Percentiles rank a stretch among this genome's conserved stretches.
These are phyloP conservation scores for Drosophila cardini DNA, from an alignment of 1,140 invertebrate genomes.

Conservation along the genomic window DNA sequence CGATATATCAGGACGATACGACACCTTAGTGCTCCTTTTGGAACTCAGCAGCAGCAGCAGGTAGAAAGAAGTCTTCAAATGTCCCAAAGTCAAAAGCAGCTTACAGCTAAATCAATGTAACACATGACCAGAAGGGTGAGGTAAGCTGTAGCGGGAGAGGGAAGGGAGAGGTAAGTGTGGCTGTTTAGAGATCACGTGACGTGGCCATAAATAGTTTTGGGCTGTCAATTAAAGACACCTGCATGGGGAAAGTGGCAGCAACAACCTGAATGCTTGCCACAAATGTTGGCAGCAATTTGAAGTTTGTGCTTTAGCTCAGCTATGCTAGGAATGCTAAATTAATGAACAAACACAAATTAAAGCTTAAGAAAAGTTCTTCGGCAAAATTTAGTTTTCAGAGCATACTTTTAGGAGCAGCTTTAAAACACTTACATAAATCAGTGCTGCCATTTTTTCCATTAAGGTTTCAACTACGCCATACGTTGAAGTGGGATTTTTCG, in stretches of 20 bases:
- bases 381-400: not conserved
- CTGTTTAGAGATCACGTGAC: slow-evolving; percentile 73
- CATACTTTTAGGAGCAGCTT: not conserved
- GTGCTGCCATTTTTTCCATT: not conserved
- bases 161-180: not conserved
- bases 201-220: slow-evolving; percentile 73
- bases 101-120: slow-evolving; percentile 53
- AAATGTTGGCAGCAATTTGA: not conserved
- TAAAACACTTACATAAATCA: not conserved
- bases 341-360: not conserved
- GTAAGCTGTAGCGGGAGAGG: no score
- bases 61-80: slow-evolving; percentile 40
- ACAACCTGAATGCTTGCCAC: slow-evolving; percentile 9
- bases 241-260: slow-evolving; percentile 22
- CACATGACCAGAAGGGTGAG: slow-evolving; percentile 14
- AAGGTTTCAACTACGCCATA: not conserved
- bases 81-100: slow-evolving; percentile 62
- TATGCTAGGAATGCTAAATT: not conserved
- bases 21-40: slow-evolving; percentile 46
- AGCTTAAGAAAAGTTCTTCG: not conserved
- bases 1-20: slow-evolving; percentile 55
- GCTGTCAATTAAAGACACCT: slow-evolving; percentile 81
- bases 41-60: not conserved
- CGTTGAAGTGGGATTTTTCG: no score
- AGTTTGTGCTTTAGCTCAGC: not conserved